These are phyloP conservation scores for Colossoma macropomum DNA, from an alignment of 2,113 vertebrate genomes.

Conservation along the genomic window DNA sequence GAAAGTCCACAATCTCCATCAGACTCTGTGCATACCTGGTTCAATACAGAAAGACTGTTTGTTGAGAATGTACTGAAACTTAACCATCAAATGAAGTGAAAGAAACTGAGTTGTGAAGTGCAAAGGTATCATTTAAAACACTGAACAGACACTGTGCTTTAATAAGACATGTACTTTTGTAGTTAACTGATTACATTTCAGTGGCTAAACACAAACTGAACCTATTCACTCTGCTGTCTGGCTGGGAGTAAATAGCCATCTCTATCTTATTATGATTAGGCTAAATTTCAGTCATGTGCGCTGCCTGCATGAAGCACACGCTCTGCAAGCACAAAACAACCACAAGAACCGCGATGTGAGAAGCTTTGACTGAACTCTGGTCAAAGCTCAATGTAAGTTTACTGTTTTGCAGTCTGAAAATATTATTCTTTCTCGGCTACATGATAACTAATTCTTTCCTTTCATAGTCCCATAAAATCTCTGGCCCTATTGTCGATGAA, in stretches of 20 bases:
- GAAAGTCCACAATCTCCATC: constrained; percentile 91
- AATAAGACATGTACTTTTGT: not conserved
- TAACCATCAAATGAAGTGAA: not conserved
- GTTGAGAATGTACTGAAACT: not conserved
- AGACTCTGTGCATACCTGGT: constrained; percentile 88
- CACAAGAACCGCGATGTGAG: not conserved
- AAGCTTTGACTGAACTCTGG: not conserved
- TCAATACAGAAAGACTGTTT: constrained; percentile 40
- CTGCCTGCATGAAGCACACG: not conserved
- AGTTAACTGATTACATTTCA: not conserved
- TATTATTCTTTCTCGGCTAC: not conserved
- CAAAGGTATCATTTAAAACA: not conserved
- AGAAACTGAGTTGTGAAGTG: not conserved
- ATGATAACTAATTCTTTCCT: not conserved
- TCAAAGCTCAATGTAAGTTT: not conserved
- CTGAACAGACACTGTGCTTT: not conserved
- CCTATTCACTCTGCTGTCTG: not conserved
- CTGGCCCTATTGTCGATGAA: not conserved
- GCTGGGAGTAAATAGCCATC: not conserved
- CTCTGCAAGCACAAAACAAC: not conserved
- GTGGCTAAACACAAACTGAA: not conserved
- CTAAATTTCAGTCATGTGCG: constrained; percentile 7
- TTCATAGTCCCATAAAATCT: not conserved
- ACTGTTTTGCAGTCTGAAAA: not conserved
- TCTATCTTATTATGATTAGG: not conserved